phyloP scores from a whole-genome alignment of 2,797 vertebrate genomes.

The Phataginus tricuspis region DNA sequence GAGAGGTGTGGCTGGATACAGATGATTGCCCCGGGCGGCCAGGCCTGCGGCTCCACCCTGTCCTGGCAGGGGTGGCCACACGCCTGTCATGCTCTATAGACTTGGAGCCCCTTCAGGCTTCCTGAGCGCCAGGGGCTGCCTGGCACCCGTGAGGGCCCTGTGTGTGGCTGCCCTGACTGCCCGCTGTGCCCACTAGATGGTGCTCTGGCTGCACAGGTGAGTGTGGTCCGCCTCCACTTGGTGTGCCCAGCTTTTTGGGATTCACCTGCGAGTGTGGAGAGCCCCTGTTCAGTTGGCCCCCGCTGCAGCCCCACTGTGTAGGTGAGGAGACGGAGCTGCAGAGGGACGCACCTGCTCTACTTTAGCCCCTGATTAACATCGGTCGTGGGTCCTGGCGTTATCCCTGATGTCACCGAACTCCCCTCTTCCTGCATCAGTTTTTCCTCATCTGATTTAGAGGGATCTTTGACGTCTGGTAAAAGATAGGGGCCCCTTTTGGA shows the following conservation, averaged over 20 bases:
- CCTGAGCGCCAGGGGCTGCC: neutral
- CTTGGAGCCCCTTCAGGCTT: neutral
- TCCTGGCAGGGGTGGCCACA: neutral
- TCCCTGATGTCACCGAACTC: too few species aligned
- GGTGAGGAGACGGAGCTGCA: neutral
- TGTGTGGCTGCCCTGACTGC: neutral
- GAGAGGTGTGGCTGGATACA: neutral
- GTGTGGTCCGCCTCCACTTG: accelerated
- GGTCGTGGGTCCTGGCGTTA: neutral
- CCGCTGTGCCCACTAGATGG: conserved; percentile 8
- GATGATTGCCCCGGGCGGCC: neutral
- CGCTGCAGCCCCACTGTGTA: neutral
- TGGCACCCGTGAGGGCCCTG: neutral
- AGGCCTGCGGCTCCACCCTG: neutral
- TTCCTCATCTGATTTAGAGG: neutral
- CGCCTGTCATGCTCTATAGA: neutral
- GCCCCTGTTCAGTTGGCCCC: neutral
- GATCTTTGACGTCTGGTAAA: neutral
- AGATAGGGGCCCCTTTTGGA: neutral
- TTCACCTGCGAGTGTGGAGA: neutral
- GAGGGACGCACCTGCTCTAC: neutral
- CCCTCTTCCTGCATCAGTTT: neutral
- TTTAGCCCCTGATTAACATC: neutral
- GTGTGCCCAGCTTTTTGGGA: neutral
- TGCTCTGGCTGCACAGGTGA: neutral